Base-by-base conservation (phyloP, 2,113 vertebrate species). In the Esox niger region DNA sequence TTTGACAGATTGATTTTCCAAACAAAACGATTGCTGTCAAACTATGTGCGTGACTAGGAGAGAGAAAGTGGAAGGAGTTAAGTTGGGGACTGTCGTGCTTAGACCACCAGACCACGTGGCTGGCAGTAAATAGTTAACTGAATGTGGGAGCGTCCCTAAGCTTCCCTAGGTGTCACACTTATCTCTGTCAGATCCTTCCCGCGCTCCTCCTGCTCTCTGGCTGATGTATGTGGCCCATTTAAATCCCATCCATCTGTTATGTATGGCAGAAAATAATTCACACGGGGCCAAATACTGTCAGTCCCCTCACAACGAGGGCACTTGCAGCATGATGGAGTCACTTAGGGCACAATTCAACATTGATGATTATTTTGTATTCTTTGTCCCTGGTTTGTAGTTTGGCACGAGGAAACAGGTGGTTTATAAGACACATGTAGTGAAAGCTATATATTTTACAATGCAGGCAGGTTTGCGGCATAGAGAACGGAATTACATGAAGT, bases 111-210 rank as follows among this genome's bases (percentile, higher is more conserved):
- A n/a, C n/a, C n/a, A n/a, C n/a, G n/a, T n/a, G n/a, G n/a, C n/a
- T n/a, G n/a, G n/a, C n/a, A n/a, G n/a, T n/a, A 81, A 83, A 77
- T 77, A 78, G 77, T 86, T 84, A 82, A 87, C 85, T 85, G 75
- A 82, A 72, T 1, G 52, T 68, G 69, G 25, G 0, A 4, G 60
- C 59, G 49, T 68, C 72, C 79, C 64, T 69, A 21, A 81, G 79
- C 69, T 70, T n/a, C 70, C 69, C 23, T 0, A 1, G 64, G 75
- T 75, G 78, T 81, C 84, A 71, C 75, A 71, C 79, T 82, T 47
- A 62, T 83, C 43, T 70, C 43, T 70, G 82, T 82, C 84, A 70
- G 31, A 58, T 20, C 47, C 62, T 64, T 1, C 21, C 32, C 20
- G 33, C 13, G 35, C 35, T 26, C n/a, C 47, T 38, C 68, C 11